Evolutionary conservation across 2,888 invertebrate genomes (phyloP).

Genomic region (Margaritifera margaritifera): DNA sequence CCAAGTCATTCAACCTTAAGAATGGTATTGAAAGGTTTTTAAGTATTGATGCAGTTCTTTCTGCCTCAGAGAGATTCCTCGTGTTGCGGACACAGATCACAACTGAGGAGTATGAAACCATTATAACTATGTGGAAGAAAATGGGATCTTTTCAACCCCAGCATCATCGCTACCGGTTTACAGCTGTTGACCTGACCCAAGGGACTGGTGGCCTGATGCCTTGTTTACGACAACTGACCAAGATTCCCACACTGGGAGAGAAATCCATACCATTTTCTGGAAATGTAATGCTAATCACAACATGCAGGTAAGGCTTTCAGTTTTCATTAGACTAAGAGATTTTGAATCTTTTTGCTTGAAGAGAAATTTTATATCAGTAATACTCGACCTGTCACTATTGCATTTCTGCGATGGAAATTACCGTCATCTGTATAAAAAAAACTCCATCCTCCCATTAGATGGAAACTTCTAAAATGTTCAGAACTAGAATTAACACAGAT

Average conservation of each 20-base stretch:
- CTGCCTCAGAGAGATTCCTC: constrained; percentile 47
- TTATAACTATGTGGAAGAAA: constrained; percentile 49
- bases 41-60: constrained; percentile 40
- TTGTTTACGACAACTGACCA: constrained; percentile 54
- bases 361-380: too few relatives aligned
- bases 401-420: too few relatives aligned
- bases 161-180: constrained; percentile 50
- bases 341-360: too few relatives aligned
- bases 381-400: too few relatives aligned
- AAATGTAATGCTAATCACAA: constrained; percentile 50
- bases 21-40: constrained; percentile 36
- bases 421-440: not conserved
- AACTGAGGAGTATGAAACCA: constrained; percentile 51
- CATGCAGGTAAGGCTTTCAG: constrained; percentile 27
- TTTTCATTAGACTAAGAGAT: not conserved
- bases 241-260: constrained; percentile 58
- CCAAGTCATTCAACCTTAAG: constrained; percentile 44
- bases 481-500: too few relatives aligned
- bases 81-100: constrained; percentile 42
- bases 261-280: constrained; percentile 42
- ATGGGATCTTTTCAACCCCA: constrained; percentile 44
- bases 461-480: too few relatives aligned
- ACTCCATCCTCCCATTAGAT: too few relatives aligned
- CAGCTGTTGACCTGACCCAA: constrained; percentile 53
- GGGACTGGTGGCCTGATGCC: constrained; percentile 45